These are phyloP conservation scores for Hesperia comma DNA, from an alignment of 2,888 invertebrate species.

Conservation along the genomic window DNA sequence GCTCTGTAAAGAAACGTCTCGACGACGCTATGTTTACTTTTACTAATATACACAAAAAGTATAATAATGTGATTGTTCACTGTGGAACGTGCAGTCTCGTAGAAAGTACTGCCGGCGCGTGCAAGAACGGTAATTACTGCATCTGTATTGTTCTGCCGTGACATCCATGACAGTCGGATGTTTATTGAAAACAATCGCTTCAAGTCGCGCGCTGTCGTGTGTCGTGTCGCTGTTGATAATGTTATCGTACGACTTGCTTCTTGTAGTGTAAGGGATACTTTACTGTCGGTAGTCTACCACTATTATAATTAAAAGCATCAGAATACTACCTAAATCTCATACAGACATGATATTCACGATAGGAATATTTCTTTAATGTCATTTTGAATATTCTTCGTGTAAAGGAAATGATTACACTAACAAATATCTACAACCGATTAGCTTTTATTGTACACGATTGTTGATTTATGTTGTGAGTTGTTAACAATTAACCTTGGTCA, in stretches of 20 bases:
- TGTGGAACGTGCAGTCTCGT: constrained; percentile 60
- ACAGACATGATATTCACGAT: too few relatives aligned
- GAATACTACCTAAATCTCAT: too few relatives aligned
- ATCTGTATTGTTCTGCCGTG: constrained; percentile 57
- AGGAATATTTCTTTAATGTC: too few relatives aligned
- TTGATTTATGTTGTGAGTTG: too few relatives aligned
- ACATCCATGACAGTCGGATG: constrained; percentile 39
- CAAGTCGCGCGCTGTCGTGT: constrained; percentile 20
- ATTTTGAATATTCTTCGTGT: too few relatives aligned
- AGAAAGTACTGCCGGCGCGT: constrained; percentile 71
- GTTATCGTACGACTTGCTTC: constrained; percentile 4
- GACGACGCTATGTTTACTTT: constrained; percentile 60
- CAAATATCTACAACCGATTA: too few relatives aligned
- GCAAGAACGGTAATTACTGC: constrained; percentile 68
- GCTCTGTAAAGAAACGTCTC: constrained; percentile 24
- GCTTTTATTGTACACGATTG: too few relatives aligned
- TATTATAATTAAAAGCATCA: too few relatives aligned
- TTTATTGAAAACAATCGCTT: constrained; percentile 37
- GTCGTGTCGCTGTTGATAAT: constrained; percentile 1
- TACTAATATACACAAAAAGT: constrained; percentile 68
- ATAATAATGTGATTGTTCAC: constrained; percentile 72
- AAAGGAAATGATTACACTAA: too few relatives aligned
- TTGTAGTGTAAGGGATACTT: neutral
- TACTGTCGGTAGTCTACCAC: too few relatives aligned
- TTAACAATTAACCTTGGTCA: neutral